These are phyloP conservation scores for Hermaeophaga mercurialis DNA, from an alignment of 2,888 invertebrate species.

Conservation along the genomic window DNA sequence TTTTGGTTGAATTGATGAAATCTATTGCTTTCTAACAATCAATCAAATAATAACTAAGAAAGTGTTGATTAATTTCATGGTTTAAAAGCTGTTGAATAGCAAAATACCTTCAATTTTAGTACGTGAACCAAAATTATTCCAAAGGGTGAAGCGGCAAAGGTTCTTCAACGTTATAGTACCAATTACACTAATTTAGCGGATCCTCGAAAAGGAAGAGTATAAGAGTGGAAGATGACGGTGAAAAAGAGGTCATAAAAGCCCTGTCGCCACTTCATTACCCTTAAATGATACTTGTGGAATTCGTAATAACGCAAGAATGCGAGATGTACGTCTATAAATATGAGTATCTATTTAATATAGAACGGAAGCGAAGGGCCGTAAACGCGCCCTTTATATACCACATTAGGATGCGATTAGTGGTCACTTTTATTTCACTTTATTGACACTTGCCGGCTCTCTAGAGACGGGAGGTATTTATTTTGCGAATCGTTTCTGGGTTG, in stretches of 20 bases:
- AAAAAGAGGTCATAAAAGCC: constrained; percentile 40
- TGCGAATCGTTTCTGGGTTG: too few relatives aligned
- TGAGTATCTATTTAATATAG: constrained; percentile 58
- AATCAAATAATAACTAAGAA: too few relatives aligned
- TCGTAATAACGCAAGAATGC: constrained; percentile 60
- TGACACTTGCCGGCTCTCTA: constrained; percentile 28
- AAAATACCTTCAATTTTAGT: too few relatives aligned
- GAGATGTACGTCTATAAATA: constrained; percentile 53
- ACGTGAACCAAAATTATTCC: too few relatives aligned
- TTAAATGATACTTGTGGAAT: constrained; percentile 58
- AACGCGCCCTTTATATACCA: constrained; percentile 45
- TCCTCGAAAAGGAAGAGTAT: constrained; percentile 4
- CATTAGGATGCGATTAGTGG: constrained; percentile 37
- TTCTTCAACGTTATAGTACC: background rate
- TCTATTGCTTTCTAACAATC: too few relatives aligned
- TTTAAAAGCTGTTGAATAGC: too few relatives aligned
- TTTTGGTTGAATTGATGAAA: too few relatives aligned
- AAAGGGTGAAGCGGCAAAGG: too few relatives aligned
- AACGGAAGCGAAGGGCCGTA: constrained; percentile 36
- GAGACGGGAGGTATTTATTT: constrained; percentile 2
- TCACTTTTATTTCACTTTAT: constrained; percentile 34
- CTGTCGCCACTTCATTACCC: constrained; percentile 55
- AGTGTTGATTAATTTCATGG: too few relatives aligned
- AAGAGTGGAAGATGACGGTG: constrained; percentile 6
- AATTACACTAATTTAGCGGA: background rate